Evolutionary conservation across 2,797 vertebrate genomes (phyloP), one percentile per base, ranked within the genome.

Genomic region (Myotis myotis): DNA sequence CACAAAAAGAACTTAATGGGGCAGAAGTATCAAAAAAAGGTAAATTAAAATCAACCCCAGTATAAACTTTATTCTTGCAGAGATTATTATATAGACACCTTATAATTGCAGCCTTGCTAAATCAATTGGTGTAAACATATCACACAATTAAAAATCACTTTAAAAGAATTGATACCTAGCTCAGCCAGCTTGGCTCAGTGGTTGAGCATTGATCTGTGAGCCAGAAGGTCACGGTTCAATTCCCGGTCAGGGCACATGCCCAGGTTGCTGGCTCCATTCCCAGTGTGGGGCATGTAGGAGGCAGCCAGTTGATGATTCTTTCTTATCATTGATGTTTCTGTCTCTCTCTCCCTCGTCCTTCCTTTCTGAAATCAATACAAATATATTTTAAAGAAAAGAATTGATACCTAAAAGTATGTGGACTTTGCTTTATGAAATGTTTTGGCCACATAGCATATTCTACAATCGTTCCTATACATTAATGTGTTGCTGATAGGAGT

Each of bases 1-100:
- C 99, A 97, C 99, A 99, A 98, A 99, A 99, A 97, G 99, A 99
- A 97, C 99, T 99, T 57, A 99, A 99, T 97, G 99, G 99, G 95
- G 99, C 99, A 86, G 99, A 99, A 98, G 99, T 98, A 96, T 97
- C 99, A 97, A 99, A 99, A 97, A 99, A 99, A 99, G 99, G 99
- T 99, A 98, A 98, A 97, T 96, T 25, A 85, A 92, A 92, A 38
- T 44, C 5, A 44, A 25, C 15, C 22, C 11, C 3, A n/a, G 5
- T 80, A 25, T 30, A 44, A 33, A 71, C 9, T 36, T 41, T 53
- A n/a, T 89, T 78, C 30, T 85, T 89, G 12, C 19, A 70, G 60
- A 92, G 51, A 49, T 79, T 64, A 9, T 20, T 68, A 0, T 12
- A 30, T 1, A 64, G 23, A 33, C 25, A 17, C 17, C 9, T 41